Evolutionary conservation across 2,113 vertebrate genomes (phyloP).

Genomic region (Dryoscopus gambensis): DNA sequence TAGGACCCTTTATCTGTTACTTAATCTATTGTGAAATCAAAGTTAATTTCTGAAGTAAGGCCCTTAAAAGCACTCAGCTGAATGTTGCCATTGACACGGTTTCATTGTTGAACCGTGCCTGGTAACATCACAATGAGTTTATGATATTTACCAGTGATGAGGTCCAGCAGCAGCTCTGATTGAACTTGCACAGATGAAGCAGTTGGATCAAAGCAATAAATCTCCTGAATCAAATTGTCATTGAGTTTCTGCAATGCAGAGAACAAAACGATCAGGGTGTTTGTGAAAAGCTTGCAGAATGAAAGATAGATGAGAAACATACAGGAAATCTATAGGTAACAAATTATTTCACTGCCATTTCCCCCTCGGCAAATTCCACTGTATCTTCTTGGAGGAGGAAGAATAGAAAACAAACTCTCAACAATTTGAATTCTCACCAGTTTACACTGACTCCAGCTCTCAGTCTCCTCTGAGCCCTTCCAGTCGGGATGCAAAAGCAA

Average conservation of each 20-base stretch:
- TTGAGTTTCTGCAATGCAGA: conserved; percentile 70
- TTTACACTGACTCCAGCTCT: conserved; percentile 69
- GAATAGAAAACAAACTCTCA: background rate
- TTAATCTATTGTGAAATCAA: background rate
- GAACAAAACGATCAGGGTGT: background rate
- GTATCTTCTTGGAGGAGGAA: background rate
- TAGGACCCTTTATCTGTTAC: background rate
- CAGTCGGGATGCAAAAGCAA: conserved; percentile 67
- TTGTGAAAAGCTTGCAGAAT: background rate
- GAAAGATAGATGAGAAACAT: background rate
- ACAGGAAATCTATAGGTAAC: background rate
- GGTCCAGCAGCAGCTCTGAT: conserved; percentile 39
- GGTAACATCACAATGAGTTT: background rate
- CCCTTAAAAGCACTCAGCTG: background rate
- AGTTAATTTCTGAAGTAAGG: background rate
- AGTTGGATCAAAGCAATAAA: conserved; percentile 75
- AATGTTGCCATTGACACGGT: background rate
- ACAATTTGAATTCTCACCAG: conserved; percentile 51
- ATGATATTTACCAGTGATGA: conserved; percentile 65
- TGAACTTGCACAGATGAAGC: conserved; percentile 42
- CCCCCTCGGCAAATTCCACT: background rate
- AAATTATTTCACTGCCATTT: background rate
- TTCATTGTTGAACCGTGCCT: background rate
- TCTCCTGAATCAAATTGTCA: conserved; percentile 58
- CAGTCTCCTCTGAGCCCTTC: conserved; percentile 22